These are phyloP conservation scores for Hymenopus coronatus DNA, from an alignment of 2,888 invertebrate genomes.

Conservation along the genomic window DNA sequence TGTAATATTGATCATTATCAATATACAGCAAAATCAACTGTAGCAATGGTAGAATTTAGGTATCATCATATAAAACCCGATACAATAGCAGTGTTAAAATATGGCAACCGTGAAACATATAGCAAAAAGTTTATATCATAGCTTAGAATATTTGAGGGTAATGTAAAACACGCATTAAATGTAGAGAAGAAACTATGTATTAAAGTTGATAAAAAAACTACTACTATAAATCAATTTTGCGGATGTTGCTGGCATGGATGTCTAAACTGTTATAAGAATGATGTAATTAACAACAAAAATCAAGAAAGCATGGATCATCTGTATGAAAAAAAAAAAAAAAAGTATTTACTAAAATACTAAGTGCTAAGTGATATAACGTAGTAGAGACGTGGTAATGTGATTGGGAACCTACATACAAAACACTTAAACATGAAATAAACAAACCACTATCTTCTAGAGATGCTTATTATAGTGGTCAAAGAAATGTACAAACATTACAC, in stretches of 20 bases:
- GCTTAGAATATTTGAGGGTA: neutral
- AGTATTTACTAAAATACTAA: neutral
- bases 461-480: neutral
- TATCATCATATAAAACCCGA: neutral
- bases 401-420: neutral
- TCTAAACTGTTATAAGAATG: neutral
- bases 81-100: neutral
- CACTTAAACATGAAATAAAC: neutral
- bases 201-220: neutral
- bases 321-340: neutral
- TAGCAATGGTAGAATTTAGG: neutral
- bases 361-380: neutral
- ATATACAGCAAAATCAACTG: no score
- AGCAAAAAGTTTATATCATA: neutral
- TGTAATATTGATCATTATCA: neutral
- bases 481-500: neutral
- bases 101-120: neutral
- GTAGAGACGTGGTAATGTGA: neutral
- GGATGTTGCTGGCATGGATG: neutral
- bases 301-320: neutral
- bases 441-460: neutral
- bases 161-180: neutral
- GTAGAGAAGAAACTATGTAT: neutral
- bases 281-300: neutral
- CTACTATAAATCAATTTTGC: neutral